Evolutionary conservation across 2,888 invertebrate genomes (phyloP).

Genomic region (Tetranychus truncatus): DNA sequence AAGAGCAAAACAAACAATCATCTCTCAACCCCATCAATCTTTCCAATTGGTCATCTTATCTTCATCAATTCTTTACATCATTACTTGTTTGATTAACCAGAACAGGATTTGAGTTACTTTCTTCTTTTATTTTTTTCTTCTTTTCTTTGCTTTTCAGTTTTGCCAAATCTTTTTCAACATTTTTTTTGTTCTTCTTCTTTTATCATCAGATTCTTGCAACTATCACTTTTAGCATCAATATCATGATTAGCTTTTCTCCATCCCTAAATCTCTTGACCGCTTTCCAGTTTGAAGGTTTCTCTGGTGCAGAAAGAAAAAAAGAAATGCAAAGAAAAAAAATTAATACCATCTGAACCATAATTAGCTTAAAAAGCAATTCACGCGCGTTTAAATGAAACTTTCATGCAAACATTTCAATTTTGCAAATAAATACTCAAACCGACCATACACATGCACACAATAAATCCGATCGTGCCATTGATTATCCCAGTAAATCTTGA

Average conservation of each 20-base stretch:
- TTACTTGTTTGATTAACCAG: no score
- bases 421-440: not conserved
- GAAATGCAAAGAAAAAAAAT: not conserved
- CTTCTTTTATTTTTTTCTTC: no score
- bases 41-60: no score
- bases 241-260: not conserved
- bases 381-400: not conserved
- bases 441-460: not conserved
- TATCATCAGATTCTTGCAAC: not conserved
- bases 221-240: not conserved
- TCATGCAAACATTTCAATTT: not conserved
- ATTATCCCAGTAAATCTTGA: not conserved
- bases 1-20: no score
- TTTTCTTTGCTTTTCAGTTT: not conserved
- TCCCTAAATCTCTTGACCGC: not conserved
- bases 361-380: not conserved
- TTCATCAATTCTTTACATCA: no score
- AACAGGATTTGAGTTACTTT: no score
- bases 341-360: not conserved
- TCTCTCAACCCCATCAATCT: no score
- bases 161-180: not conserved
- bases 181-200: not conserved
- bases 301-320: not conserved
- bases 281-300: not conserved
- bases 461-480: not conserved